Base-by-base conservation (phyloP, 1,140 invertebrate species). In the Cryptotermes secundus region DNA sequence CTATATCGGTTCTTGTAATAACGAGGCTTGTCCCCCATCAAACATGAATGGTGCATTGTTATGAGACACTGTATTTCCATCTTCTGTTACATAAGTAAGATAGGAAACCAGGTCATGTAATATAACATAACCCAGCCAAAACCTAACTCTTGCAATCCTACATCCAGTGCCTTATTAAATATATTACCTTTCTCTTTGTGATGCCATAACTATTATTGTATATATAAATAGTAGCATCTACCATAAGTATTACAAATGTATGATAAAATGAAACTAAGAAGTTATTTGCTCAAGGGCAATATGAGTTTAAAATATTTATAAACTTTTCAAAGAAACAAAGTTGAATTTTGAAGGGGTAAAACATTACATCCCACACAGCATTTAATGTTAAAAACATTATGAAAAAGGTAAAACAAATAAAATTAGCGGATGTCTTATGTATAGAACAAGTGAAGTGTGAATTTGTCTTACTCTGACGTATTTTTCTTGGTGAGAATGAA, bases 101-200 rank as follows among this genome's bases (percentile, higher is more conserved):
- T 12, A 45, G n/a, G 24, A 82, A 82, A 22, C 4, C 26, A 53
- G 38, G 38, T 34, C 26, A 2, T 82, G 45, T n/a, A 82, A 49
- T 19, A 49, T 34, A 31, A 31, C 38, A 31, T 19, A 82, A 14
- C 81, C 81, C 81, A 82, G 81, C 81, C 81, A 82, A 82, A 81
- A 45, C 19, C 31, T 82, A 31, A 9, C n/a, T 82, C 42, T 53
- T 82, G 42, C 81, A 53, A 82, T 82, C 81, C 81, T 82, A 82
- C 35, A 36, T 82, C 81, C 45, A 82, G 81, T 82, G 81, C 81
- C 81, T 82, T 82, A 82, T n/a, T 82, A 49, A 31, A 49, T 82
- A 49, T 45, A 45, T 82, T 82, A 82, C 16, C 45, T 24, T 45
- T 53, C 16, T 22, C 45, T 45, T 49, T 82, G 81, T 45, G 36